Percentiles rank a stretch among this genome's conserved stretches.
These are phyloP conservation scores for Ceraclea dissimilis DNA, from an alignment of 2,888 invertebrate species.

Conservation along the genomic window DNA sequence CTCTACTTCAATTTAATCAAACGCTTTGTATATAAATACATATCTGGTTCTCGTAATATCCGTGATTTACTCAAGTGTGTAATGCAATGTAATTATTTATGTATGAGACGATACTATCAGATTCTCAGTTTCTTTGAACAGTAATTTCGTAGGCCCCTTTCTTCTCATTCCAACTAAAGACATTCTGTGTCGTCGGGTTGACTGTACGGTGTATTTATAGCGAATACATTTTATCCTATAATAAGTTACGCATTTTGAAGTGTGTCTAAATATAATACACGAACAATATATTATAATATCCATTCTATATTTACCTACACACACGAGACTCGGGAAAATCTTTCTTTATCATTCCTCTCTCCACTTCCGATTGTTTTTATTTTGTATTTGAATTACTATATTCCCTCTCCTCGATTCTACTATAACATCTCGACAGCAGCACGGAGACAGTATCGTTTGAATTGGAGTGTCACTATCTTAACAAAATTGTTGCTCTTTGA, in stretches of 20 bases:
- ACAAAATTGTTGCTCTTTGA: background rate
- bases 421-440: too few species aligned
- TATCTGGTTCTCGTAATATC: too few species aligned
- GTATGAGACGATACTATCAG: too few species aligned
- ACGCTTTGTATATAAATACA: too few species aligned
- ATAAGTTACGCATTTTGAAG: slow-evolving; percentile 17
- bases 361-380: slow-evolving; percentile 15
- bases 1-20: too few species aligned
- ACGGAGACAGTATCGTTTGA: background rate
- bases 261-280: too few species aligned
- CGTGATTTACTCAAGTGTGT: too few species aligned
- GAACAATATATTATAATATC: background rate
- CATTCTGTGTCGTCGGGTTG: too few species aligned
- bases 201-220: slow-evolving; percentile 10
- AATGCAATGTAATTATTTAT: too few species aligned
- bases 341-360: background rate
- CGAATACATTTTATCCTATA: slow-evolving; percentile 19
- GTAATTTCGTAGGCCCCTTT: too few species aligned
- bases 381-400: background rate
- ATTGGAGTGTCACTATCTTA: background rate
- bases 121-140: too few species aligned
- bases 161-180: too few species aligned
- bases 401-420: background rate
- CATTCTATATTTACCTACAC: slow-evolving; percentile 16
- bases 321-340: slow-evolving; percentile 2